Evolutionary conservation across 2,797 vertebrate genomes (phyloP).

Genomic region (Hippopotamyrus pictus): DNA sequence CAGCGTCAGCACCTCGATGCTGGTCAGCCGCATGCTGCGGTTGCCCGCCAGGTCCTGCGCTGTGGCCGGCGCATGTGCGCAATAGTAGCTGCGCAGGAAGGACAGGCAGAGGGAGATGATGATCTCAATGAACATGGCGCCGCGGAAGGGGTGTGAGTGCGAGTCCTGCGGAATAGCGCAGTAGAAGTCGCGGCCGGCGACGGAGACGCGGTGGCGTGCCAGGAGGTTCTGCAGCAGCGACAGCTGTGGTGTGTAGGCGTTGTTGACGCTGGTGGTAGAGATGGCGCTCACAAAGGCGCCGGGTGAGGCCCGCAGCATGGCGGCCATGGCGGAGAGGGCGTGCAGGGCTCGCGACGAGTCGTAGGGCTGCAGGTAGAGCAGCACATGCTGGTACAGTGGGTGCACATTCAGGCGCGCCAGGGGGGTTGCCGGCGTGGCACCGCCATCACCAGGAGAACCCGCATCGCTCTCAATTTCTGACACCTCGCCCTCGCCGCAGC

Average conservation of each 20-base stretch:
- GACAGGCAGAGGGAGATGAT: constrained; percentile 94
- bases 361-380: constrained; percentile 92
- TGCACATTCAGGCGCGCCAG: constrained; percentile 86
- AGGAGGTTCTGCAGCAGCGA: constrained; percentile 92
- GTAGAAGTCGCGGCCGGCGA: constrained; percentile 98
- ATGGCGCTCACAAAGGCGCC: constrained; percentile 91
- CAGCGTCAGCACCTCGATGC: constrained; percentile 88
- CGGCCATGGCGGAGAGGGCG: constrained; percentile 84
- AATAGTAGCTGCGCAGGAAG: constrained; percentile 92
- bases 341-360: constrained; percentile 94
- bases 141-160: constrained; percentile 87
- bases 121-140: constrained; percentile 97
- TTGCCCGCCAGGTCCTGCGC: constrained; percentile 89
- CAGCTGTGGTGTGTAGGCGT: constrained; percentile 91
- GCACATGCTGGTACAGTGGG: constrained; percentile 90
- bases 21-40: constrained; percentile 96
- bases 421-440: constrained; percentile 52
- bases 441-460: constrained; percentile 77
- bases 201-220: constrained; percentile 88
- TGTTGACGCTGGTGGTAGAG: constrained; percentile 95
- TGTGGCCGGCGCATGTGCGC: constrained; percentile 77
- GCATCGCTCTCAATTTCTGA: constrained; percentile 96
- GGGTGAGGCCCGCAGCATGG: constrained; percentile 86
- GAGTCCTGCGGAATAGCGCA: constrained; percentile 92
- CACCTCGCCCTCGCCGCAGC: constrained; percentile 95